phyloP scores from a whole-genome alignment of 2,113 vertebrate genomes.

The Nannospalax galili region DNA sequence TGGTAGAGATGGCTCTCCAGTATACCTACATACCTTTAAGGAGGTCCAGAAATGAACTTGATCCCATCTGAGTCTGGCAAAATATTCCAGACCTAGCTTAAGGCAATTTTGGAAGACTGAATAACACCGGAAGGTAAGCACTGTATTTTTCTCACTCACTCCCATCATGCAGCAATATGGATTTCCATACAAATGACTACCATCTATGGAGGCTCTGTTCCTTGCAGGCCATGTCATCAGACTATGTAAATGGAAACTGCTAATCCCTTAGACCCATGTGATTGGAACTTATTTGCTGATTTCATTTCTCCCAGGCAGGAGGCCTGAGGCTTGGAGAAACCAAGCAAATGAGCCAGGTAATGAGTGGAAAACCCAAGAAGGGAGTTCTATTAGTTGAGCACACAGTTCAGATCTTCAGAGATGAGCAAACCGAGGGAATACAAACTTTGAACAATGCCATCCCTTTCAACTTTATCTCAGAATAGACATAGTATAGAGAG shows the following conservation, averaged over 20 bases:
- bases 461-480: not conserved
- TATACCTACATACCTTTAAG: not conserved
- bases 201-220: not conserved
- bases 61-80: not conserved
- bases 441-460: accelerated
- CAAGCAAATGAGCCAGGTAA: not conserved
- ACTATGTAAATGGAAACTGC: not conserved
- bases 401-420: not conserved
- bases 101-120: not conserved
- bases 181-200: not conserved
- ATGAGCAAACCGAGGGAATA: not conserved
- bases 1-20: too few relatives aligned
- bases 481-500: not conserved
- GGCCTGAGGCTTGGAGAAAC: not conserved
- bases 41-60: not conserved
- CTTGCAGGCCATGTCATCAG: not conserved
- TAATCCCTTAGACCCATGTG: accelerated
- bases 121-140: not conserved
- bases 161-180: not conserved
- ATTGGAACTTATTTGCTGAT: not conserved
- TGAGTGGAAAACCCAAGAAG: not conserved
- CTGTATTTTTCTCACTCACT: not conserved
- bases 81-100: not conserved
- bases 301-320: not conserved
- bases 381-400: not conserved